Conservation (phyloP, 2,797 vertebrate genomes). For the Euphonia xanthogaster region DNA sequence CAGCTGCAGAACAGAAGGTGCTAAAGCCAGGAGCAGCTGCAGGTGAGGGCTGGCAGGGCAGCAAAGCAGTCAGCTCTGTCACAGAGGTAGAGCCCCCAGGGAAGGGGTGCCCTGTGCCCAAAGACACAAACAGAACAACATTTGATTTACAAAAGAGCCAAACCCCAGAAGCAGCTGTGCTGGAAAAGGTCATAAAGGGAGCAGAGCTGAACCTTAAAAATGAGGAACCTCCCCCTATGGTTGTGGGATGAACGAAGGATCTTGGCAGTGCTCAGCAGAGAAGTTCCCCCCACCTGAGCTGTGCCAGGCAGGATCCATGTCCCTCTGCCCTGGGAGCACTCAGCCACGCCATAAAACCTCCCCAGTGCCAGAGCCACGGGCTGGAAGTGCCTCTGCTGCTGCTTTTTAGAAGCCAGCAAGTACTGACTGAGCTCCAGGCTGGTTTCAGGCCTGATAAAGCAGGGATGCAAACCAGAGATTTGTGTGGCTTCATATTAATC, state of each 20-base stretch:
- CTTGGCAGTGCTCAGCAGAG: rapidly evolving
- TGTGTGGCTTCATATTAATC: not conserved
- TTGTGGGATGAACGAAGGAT: not conserved
- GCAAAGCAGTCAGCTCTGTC: not conserved
- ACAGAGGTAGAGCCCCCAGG: rapidly evolving
- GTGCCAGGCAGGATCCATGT: rapidly evolving
- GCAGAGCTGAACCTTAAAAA: not conserved
- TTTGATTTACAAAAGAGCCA: not conserved
- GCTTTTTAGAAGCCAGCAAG: not conserved
- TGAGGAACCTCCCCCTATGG: rapidly evolving
- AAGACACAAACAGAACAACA: rapidly evolving
- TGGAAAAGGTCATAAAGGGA: not conserved
- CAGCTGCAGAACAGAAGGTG: not conserved
- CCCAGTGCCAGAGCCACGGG: rapidly evolving
- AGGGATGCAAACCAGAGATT: not conserved
- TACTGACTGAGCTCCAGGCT: rapidly evolving
- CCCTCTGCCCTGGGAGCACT: not conserved
- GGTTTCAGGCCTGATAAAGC: not conserved
- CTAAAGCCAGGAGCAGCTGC: not conserved
- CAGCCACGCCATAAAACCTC: not conserved
- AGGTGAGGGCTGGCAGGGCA: not conserved
- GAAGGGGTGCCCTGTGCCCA: rapidly evolving
- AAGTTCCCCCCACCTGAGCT: rapidly evolving
- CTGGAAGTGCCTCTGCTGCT: not conserved
- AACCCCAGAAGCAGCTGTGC: not conserved